Conservation (phyloP, 2,888 invertebrate genomes). For the Fabriciana adippe region DNA sequence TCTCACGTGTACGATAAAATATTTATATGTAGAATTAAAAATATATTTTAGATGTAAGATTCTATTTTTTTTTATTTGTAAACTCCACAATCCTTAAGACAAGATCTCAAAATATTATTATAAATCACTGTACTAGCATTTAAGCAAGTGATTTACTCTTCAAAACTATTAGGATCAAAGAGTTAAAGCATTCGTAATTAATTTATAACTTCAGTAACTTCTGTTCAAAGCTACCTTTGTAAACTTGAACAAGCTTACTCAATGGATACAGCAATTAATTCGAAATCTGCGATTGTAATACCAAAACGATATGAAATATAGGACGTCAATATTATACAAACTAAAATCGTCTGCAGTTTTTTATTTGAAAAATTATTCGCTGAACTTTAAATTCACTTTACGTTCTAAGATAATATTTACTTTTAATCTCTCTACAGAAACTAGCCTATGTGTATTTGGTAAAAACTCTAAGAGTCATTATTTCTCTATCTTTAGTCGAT, state of each 20-base stretch:
- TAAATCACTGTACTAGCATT: neutral
- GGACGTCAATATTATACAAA: neutral
- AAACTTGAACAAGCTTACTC: slow-evolving; percentile 26
- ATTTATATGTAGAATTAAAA: no score
- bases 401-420: slow-evolving; percentile 6
- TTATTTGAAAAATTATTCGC: slow-evolving; percentile 3
- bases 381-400: slow-evolving; percentile 12
- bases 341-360: neutral
- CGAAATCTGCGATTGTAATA: slow-evolving; percentile 10
- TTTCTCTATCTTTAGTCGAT: no score
- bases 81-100: neutral
- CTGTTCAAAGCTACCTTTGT: slow-evolving; percentile 28
- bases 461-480: no score
- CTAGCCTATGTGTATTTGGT: neutral
- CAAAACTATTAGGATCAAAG: slow-evolving; percentile 27
- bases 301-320: neutral
- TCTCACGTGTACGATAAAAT: no score
- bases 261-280: slow-evolving; percentile 27
- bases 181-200: slow-evolving; percentile 31
- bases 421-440: neutral
- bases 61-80: no score
- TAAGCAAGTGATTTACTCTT: slow-evolving; percentile 15
- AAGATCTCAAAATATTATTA: slow-evolving; percentile 3
- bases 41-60: no score
- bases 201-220: slow-evolving; percentile 29